Percentiles rank a stretch among this genome's conserved stretches.
Conservation (phyloP, 2,113 vertebrate species). For the Dipodomys ordii region DNA sequence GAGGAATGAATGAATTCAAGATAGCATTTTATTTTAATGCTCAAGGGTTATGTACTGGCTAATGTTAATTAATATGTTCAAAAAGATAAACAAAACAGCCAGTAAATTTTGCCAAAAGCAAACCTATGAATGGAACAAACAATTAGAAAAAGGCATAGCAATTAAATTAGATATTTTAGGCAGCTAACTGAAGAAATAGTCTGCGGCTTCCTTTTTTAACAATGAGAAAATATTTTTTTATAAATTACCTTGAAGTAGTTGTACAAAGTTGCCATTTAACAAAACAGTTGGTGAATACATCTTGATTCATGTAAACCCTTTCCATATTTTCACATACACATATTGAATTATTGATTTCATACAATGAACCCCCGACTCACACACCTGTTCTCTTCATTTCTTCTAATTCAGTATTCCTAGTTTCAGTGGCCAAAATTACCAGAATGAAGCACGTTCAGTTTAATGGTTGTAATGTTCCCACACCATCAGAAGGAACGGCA, state of each 20-base stretch:
- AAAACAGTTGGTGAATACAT: too few species aligned
- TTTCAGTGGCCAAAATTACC: neutral
- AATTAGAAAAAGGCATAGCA: neutral
- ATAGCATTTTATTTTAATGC: slow-evolving; percentile 25
- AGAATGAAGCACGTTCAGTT: neutral
- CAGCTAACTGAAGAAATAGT: slow-evolving; percentile 21
- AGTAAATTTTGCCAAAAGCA: neutral
- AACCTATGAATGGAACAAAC: slow-evolving; percentile 2
- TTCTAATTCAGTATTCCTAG: neutral
- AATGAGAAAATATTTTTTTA: too few species aligned
- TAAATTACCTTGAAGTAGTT: too few species aligned
- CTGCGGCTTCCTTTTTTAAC: neutral
- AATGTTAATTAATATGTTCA: neutral
- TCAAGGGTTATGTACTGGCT: neutral
- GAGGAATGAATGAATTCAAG: neutral
- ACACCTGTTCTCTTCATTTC: too few species aligned
- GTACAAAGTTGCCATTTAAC: too few species aligned
- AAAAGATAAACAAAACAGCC: neutral
- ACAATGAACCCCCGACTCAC: too few species aligned
- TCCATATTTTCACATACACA: too few species aligned
- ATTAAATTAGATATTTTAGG: slow-evolving; percentile 12
- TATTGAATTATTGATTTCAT: too few species aligned
- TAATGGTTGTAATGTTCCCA: neutral
- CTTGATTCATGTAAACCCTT: too few species aligned
- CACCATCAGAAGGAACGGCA: neutral